phyloP scores from a whole-genome alignment of 1,140 invertebrate species.

The Aphidius gifuensis region DNA sequence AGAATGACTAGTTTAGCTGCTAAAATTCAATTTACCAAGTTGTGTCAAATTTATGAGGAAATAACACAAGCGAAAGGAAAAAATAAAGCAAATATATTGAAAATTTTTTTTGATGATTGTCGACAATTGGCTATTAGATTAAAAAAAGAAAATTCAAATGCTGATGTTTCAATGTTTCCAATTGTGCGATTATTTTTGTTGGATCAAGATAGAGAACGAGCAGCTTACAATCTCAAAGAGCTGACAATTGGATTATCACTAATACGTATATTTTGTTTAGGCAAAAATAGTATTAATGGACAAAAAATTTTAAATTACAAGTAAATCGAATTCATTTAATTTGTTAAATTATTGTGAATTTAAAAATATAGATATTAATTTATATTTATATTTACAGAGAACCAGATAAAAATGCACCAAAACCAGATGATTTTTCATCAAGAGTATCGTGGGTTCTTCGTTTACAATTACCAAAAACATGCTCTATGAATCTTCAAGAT shows the following conservation, averaged over 20 bases:
- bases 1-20: slow-evolving; percentile 34
- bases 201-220: slow-evolving; percentile 62
- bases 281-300: slow-evolving; percentile 65
- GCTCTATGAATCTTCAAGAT: slow-evolving; percentile 60
- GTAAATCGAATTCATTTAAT: slow-evolving; percentile 22
- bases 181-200: slow-evolving; percentile 72
- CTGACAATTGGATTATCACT: slow-evolving; percentile 65
- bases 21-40: slow-evolving; percentile 48
- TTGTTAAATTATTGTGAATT: too few species aligned
- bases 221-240: slow-evolving; percentile 67
- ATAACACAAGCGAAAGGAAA: slow-evolving; percentile 48
- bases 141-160: slow-evolving; percentile 32
- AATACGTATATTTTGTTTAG: slow-evolving; percentile 66
- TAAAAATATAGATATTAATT: slow-evolving; percentile 1
- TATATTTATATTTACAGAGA: slow-evolving; percentile 34
- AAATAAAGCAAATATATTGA: slow-evolving; percentile 55
- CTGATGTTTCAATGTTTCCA: slow-evolving; percentile 62
- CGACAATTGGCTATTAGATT: slow-evolving; percentile 38
- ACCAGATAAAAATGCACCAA: slow-evolving; percentile 37
- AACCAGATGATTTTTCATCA: slow-evolving; percentile 70
- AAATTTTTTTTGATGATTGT: slow-evolving; percentile 58
- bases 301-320: slow-evolving; percentile 62
- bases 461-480: slow-evolving; percentile 56
- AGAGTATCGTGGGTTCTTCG: slow-evolving; percentile 68
- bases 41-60: slow-evolving; percentile 57